A percentile compares a stretch with the other conserved stretches of the same genome.
These are phyloP conservation scores for Zaprionus taronus DNA, from an alignment of 1,140 invertebrate genomes.

Conservation along the genomic window DNA sequence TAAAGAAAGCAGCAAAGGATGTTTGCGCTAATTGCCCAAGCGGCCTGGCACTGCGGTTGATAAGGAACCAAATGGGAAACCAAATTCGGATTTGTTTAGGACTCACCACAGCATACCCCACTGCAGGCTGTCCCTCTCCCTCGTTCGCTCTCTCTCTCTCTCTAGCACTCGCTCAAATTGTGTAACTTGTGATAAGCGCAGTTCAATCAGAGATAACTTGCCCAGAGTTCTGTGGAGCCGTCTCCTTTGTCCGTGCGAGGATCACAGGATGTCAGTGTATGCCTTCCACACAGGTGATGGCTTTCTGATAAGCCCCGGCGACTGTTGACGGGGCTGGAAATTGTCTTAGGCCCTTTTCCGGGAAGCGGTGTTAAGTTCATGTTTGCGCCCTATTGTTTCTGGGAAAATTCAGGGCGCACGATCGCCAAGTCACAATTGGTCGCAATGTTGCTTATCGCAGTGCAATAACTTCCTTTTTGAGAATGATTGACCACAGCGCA, in stretches of 20 bases:
- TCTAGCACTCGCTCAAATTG: conserved; percentile 35
- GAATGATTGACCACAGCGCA: conserved; percentile 5
- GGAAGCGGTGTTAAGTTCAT: conserved; percentile 75
- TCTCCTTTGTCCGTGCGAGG: conserved; percentile 32
- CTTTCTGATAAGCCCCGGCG: conserved; percentile 46
- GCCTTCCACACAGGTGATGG: conserved; percentile 45
- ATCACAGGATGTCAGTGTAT: conserved; percentile 67
- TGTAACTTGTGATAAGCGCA: conserved; percentile 70
- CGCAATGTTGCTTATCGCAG: conserved; percentile 15
- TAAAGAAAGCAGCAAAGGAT: conserved; percentile 57
- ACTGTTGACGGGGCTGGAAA: conserved; percentile 42
- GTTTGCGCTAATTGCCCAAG: conserved; percentile 71
- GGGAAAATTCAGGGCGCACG: conserved; percentile 47
- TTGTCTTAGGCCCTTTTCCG: conserved; percentile 68
- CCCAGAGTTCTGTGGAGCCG: conserved; percentile 43
- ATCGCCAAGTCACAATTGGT: conserved; percentile 24
- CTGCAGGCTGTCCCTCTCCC: not conserved
- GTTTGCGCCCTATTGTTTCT: conserved; percentile 74
- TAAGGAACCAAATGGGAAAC: conserved; percentile 43
- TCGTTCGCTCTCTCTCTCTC: not conserved
- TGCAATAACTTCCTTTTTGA: conserved; percentile 16
- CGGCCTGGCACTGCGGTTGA: conserved; percentile 66
- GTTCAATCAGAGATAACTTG: conserved; percentile 71
- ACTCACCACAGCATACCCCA: conserved; percentile 21
- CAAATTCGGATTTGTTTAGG: conserved; percentile 70